These are phyloP conservation scores for Melipona quadrifasciata DNA, from an alignment of 1,140 invertebrate genomes.

Conservation along the genomic window DNA sequence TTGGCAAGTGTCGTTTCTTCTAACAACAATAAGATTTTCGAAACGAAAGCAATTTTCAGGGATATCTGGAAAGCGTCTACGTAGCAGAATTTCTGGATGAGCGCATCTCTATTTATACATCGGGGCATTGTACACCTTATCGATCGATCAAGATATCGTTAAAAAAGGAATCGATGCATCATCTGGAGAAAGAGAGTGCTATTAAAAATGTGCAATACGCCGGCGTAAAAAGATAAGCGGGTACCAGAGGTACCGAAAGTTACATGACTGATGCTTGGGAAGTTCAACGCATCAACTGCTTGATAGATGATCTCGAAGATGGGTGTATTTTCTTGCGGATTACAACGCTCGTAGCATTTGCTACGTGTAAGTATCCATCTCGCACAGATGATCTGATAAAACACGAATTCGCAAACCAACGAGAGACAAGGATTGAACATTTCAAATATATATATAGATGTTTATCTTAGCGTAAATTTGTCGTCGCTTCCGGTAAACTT, in stretches of 20 bases:
- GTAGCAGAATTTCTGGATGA: too few relatives aligned
- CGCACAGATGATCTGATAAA: neutral
- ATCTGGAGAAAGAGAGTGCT: neutral
- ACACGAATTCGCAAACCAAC: neutral
- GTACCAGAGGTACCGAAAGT: neutral
- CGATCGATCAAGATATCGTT: neutral
- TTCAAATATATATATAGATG: neutral
- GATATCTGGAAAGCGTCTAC: too few relatives aligned
- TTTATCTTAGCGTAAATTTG: neutral
- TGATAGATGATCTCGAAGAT: neutral
- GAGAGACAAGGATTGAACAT: neutral
- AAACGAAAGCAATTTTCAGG: too few relatives aligned
- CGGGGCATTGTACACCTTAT: neutral
- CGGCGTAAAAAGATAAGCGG: neutral
- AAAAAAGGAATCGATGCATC: neutral
- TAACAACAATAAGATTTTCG: too few relatives aligned
- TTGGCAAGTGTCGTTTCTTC: too few relatives aligned
- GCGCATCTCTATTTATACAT: neutral
- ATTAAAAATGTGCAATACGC: neutral
- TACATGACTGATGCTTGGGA: neutral
- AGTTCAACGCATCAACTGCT: neutral
- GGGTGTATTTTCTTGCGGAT: neutral
- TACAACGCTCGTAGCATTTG: neutral
- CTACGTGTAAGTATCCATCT: neutral
- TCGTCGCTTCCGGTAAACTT: neutral